Conservation (phyloP, 2,797 vertebrate species). For the Simalia tracyae region DNA sequence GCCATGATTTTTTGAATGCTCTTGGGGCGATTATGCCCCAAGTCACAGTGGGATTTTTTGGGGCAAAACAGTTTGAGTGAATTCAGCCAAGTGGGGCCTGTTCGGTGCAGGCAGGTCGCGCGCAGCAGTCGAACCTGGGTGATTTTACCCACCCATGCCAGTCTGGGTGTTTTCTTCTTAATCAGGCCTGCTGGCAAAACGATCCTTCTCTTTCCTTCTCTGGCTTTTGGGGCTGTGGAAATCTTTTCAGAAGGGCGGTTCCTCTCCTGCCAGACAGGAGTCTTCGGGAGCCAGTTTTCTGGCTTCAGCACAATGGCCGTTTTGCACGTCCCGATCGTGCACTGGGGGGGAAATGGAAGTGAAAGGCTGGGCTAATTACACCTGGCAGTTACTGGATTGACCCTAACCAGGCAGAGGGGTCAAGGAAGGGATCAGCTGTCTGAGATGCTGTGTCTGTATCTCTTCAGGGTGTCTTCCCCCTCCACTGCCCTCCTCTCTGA, state of each 20-base stretch:
- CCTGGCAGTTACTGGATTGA: background rate
- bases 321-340: background rate
- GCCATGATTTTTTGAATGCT: no score
- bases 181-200: background rate
- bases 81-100: background rate
- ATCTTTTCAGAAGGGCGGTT: background rate
- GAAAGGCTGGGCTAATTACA: background rate
- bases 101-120: background rate
- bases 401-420: background rate
- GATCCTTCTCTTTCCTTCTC: background rate
- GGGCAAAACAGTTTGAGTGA: background rate
- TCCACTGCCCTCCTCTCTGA: no score
- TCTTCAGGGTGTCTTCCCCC: background rate
- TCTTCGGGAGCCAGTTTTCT: background rate
- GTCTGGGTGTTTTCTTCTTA: background rate
- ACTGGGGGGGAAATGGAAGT: background rate
- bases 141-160: background rate
- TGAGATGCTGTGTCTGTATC: background rate
- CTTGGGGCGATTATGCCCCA: background rate
- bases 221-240: no score
- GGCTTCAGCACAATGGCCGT: background rate
- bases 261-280: background rate
- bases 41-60: background rate
- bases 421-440: background rate
- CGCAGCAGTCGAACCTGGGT: background rate